Conservation (phyloP, 2,888 invertebrate genomes). For the Hermaeophaga mercurialis region DNA sequence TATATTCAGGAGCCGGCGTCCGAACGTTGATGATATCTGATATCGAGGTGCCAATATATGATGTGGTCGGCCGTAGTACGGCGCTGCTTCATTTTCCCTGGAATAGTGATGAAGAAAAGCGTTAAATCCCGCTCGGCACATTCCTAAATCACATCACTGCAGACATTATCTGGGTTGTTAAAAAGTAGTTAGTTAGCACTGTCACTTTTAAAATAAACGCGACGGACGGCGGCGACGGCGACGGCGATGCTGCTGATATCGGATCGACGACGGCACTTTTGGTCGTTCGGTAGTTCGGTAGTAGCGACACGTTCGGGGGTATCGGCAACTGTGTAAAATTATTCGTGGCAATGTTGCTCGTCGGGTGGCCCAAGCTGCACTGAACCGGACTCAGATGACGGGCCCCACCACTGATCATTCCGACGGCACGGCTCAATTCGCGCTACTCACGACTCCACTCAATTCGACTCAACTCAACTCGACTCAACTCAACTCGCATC, state of each 20-base stretch:
- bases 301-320: slow-evolving; percentile 22
- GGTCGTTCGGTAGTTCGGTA: slow-evolving; percentile 22
- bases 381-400: slow-evolving; percentile 50
- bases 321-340: slow-evolving; percentile 31
- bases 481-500: no score
- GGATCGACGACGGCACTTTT: slow-evolving; percentile 22
- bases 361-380: slow-evolving; percentile 55
- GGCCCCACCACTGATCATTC: slow-evolving; percentile 44
- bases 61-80: slow-evolving; percentile 46
- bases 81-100: slow-evolving; percentile 53
- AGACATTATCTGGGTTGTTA: slow-evolving; percentile 3
- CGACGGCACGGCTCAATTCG: slow-evolving; percentile 43
- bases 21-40: slow-evolving; percentile 48
- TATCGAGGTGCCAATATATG: slow-evolving; percentile 50
- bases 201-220: slow-evolving; percentile 12
- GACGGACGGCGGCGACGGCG: slow-evolving; percentile 1
- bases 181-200: background rate
- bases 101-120: slow-evolving; percentile 15
- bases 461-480: slow-evolving; percentile 11
- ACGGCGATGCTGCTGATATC: background rate
- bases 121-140: slow-evolving; percentile 13
- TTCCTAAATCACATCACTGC: slow-evolving; percentile 29
- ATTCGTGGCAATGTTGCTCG: slow-evolving; percentile 47
- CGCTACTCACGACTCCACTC: no score
- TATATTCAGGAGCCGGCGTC: slow-evolving; percentile 48